Percentiles rank a stretch among this genome's conserved stretches.
phyloP scores from a whole-genome alignment of 1,140 invertebrate species.

The Heliconius hermathena region DNA sequence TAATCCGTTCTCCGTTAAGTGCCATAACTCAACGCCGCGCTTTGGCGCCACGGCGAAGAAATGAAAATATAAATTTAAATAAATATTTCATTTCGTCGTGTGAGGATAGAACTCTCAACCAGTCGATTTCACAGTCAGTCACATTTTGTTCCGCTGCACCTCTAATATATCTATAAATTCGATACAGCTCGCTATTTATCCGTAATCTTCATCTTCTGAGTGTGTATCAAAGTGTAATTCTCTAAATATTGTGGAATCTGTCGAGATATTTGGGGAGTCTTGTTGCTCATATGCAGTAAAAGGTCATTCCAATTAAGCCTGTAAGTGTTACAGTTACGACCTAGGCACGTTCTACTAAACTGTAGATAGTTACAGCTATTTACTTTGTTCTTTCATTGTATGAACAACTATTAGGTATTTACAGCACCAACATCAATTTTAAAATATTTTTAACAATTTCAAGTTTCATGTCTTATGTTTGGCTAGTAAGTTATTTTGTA shows the following conservation, averaged over 20 bases:
- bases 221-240: background rate
- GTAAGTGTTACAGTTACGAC: background rate
- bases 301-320: background rate
- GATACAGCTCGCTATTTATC: background rate
- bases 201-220: background rate
- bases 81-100: no score
- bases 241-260: background rate
- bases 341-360: background rate
- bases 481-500: background rate
- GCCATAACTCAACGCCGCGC: no score
- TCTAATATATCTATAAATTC: no score
- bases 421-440: background rate
- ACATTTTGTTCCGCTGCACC: no score
- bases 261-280: background rate
- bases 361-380: background rate
- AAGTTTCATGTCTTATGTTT: no score
- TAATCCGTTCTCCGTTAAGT: no score
- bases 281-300: background rate
- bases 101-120: no score
- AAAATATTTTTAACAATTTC: no score
- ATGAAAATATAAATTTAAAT: no score
- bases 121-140: no score
- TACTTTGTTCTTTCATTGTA: background rate
- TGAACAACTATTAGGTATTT: background rate
- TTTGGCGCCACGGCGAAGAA: no score